phyloP scores from a whole-genome alignment of 2,888 invertebrate genomes.

The Bombyx huttoni region DNA sequence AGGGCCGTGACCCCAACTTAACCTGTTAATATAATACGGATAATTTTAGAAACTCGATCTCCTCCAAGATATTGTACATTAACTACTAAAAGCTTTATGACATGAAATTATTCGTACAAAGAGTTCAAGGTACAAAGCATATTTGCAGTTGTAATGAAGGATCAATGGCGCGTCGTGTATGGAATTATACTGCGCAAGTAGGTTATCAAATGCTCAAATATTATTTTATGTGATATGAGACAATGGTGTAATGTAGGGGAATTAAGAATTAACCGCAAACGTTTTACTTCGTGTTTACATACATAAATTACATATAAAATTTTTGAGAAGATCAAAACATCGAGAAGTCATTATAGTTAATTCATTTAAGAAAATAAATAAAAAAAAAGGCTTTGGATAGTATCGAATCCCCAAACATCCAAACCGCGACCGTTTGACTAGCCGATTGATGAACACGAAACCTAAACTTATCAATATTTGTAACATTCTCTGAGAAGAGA shows the following conservation, averaged over 20 bases:
- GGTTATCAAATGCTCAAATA: neutral
- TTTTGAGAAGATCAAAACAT: too few relatives aligned
- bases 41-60: neutral
- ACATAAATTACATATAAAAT: too few relatives aligned
- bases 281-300: neutral
- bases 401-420: neutral
- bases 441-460: neutral
- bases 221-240: neutral
- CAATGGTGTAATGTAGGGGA: neutral
- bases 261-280: neutral
- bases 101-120: conserved; percentile 5
- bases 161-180: neutral
- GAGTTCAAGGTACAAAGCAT: neutral
- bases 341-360: too few relatives aligned
- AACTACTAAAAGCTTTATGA: conserved; percentile 7
- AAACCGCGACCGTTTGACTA: neutral
- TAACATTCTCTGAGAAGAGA: conserved; percentile 17
- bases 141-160: neutral
- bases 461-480: neutral
- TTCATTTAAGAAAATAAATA: too few relatives aligned
- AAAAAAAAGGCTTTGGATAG: neutral
- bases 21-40: neutral
- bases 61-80: conserved; percentile 2
- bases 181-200: neutral
- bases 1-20: neutral